phyloP scores from a whole-genome alignment of 2,113 vertebrate genomes.

The Mellivora capensis region DNA sequence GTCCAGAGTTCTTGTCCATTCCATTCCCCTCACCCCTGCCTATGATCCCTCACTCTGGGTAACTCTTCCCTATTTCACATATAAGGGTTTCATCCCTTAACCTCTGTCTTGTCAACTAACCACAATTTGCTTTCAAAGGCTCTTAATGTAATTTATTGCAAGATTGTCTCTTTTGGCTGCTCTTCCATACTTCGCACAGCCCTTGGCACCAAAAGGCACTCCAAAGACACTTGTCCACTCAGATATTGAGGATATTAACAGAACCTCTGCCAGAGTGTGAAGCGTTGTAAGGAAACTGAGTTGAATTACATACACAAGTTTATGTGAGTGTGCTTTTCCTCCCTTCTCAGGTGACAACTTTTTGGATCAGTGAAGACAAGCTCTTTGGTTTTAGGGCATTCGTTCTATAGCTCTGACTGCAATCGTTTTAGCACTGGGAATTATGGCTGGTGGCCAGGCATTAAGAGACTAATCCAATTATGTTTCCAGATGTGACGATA shows the following conservation, averaged over 20 bases:
- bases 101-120: not conserved
- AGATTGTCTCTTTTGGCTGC: not conserved
- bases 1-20: not conserved
- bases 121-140: not conserved
- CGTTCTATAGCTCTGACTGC: not conserved
- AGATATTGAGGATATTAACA: not conserved
- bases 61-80: not conserved
- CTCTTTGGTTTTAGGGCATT: not conserved
- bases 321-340: not conserved
- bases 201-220: not conserved
- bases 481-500: slow-evolving; percentile 1
- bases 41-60: not conserved
- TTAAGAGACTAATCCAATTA: not conserved
- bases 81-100: not conserved
- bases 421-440: not conserved
- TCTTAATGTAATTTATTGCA: not conserved
- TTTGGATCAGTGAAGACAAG: not conserved
- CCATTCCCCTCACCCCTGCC: not conserved
- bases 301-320: not conserved
- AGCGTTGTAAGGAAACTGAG: not conserved
- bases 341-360: not conserved
- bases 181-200: not conserved
- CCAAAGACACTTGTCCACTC: not conserved
- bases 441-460: not conserved
- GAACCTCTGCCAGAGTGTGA: too few relatives aligned